These are phyloP conservation scores for Sardinella longiceps DNA, from an alignment of 2,797 vertebrate species.

Conservation along the genomic window DNA sequence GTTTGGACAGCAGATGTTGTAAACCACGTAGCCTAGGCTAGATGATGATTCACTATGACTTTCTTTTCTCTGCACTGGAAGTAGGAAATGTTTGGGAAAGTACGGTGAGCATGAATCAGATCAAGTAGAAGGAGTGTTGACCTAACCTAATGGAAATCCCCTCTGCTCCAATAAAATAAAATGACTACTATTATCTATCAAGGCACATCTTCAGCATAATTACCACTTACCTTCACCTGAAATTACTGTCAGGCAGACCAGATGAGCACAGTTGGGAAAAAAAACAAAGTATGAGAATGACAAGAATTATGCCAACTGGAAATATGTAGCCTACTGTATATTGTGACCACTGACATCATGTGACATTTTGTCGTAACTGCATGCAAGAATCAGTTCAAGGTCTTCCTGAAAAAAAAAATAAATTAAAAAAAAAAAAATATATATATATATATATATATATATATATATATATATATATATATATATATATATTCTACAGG, in stretches of 20 bases:
- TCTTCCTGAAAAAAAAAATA: background rate
- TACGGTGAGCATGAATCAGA: conserved; percentile 2
- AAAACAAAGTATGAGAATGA: conserved; percentile 47
- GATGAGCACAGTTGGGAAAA: conserved; percentile 54
- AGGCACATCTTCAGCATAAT: conserved; percentile 54
- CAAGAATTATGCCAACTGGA: no score
- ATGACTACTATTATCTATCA: conserved; percentile 40
- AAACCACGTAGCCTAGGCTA: background rate
- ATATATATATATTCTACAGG: no score
- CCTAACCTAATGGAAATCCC: conserved; percentile 40
- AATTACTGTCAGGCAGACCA: conserved; percentile 58
- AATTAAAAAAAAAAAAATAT: no score
- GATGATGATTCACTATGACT: background rate
- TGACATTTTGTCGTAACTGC: background rate
- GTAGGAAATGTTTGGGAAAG: background rate
- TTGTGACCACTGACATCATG: background rate
- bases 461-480: no score
- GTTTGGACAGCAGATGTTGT: background rate
- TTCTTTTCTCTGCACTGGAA: background rate
- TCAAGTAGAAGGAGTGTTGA: conserved; percentile 4
- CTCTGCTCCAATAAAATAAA: conserved; percentile 48
- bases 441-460: no score
- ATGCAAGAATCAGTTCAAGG: background rate
- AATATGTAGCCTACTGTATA: background rate
- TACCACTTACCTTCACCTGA: conserved; percentile 55